Conservation (phyloP, 2,797 vertebrate genomes). For the Neostethus bicornis region DNA sequence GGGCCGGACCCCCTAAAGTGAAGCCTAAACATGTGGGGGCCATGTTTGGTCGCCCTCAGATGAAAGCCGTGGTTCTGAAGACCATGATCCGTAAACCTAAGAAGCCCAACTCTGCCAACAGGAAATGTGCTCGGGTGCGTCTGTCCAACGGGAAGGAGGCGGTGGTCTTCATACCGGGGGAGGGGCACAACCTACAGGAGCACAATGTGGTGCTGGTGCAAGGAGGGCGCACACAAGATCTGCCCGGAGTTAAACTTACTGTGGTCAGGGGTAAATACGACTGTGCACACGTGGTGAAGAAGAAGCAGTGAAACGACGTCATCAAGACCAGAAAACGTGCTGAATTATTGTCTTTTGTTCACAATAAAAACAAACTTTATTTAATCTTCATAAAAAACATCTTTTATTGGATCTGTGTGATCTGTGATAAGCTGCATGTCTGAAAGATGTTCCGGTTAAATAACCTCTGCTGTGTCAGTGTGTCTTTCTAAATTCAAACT, state of each 20-base stretch:
- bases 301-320: constrained; percentile 81
- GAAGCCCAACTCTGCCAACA: constrained; percentile 95
- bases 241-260: constrained; percentile 90
- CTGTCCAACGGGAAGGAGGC: constrained; percentile 88
- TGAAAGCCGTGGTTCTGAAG: constrained; percentile 88
- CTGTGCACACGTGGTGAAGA: constrained; percentile 92
- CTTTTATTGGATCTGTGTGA: too few relatives aligned
- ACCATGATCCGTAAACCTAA: constrained; percentile 93
- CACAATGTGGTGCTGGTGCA: constrained; percentile 90
- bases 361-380: too few relatives aligned
- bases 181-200: constrained; percentile 94
- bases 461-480: too few relatives aligned
- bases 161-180: constrained; percentile 87
- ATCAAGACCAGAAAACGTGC: too few relatives aligned
- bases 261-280: constrained; percentile 90
- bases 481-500: too few relatives aligned
- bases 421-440: too few relatives aligned
- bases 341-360: too few relatives aligned
- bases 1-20: constrained; percentile 72
- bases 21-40: constrained; percentile 47
- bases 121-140: constrained; percentile 88
- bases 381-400: too few relatives aligned
- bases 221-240: constrained; percentile 90
- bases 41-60: constrained; percentile 83
- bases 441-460: too few relatives aligned